Percentiles rank a stretch among this genome's conserved stretches.
Conservation (phyloP, 1,140 invertebrate genomes). For the Hyles vespertilio region DNA sequence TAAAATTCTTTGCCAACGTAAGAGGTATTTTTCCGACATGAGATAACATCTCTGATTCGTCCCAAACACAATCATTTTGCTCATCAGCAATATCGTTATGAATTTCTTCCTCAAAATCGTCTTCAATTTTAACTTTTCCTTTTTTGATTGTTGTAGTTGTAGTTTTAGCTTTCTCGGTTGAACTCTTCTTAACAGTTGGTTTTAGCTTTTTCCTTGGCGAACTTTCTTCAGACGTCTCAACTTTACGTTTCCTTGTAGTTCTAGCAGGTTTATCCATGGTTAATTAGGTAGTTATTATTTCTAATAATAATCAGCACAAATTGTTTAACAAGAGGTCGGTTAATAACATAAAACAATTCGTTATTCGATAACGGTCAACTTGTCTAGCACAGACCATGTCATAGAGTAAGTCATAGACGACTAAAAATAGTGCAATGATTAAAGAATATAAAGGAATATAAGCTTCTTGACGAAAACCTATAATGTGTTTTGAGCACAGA, state of each 20-base stretch:
- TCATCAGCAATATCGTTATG: conserved; percentile 16
- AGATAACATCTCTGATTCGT: conserved; percentile 58
- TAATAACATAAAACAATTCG: too few species aligned
- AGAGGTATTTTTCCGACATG: conserved; percentile 45
- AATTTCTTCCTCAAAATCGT: conserved; percentile 11
- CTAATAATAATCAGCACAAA: too few species aligned
- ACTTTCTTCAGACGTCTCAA: conserved; percentile 12
- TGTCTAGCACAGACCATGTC: too few species aligned
- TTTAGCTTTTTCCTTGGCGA: conserved; percentile 16
- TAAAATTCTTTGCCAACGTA: conserved; percentile 54
- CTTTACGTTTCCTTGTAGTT: conserved; percentile 17
- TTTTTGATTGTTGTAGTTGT: conserved; percentile 10
- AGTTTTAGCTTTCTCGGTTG: conserved; percentile 10
- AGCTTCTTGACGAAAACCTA: too few species aligned
- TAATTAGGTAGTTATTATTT: too few species aligned
- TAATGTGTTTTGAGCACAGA: too few species aligned
- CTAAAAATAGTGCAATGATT: too few species aligned
- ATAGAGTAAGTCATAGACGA: too few species aligned
- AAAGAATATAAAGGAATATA: too few species aligned
- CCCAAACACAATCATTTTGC: conserved; percentile 34
- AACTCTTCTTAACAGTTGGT: conserved; percentile 4
- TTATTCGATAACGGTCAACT: too few species aligned
- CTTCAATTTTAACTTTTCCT: conserved; percentile 15
- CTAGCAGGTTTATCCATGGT: too few species aligned
- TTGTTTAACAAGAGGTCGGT: too few species aligned